phyloP scores from a whole-genome alignment of 2,888 invertebrate genomes.

The Gerris lacustris region DNA sequence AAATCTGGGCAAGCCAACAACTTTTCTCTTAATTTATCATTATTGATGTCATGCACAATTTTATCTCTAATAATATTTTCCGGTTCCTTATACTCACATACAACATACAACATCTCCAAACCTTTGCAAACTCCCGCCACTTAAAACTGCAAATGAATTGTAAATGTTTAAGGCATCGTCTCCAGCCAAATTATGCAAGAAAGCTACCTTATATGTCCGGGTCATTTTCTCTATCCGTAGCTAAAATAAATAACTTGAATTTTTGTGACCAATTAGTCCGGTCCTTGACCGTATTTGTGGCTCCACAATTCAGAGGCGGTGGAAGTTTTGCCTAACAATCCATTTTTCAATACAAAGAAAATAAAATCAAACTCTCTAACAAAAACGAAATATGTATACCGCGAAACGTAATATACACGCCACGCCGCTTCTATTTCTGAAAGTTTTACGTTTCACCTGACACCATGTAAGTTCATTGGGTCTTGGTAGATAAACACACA shows the following conservation, averaged over 20 bases:
- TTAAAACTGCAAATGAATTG: neutral
- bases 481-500: no score
- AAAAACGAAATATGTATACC: no score
- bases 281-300: no score
- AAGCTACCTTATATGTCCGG: conserved; percentile 11
- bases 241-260: neutral
- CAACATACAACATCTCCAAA: neutral
- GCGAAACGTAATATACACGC: no score
- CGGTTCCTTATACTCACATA: conserved; percentile 6
- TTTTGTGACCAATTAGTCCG: no score
- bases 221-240: neutral
- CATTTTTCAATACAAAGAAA: no score
- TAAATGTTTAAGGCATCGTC: conserved; percentile 3
- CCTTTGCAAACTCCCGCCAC: neutral
- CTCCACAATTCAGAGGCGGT: no score
- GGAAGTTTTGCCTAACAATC: no score
- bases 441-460: no score
- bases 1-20: conserved; percentile 9
- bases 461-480: no score
- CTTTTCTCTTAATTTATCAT: neutral
- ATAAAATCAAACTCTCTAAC: no score
- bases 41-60: neutral
- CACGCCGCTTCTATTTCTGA: no score
- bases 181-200: conserved; percentile 8
- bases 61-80: conserved; percentile 14